Evolutionary conservation across 2,888 invertebrate genomes (phyloP).

Genomic region (Brenthis daphne): DNA sequence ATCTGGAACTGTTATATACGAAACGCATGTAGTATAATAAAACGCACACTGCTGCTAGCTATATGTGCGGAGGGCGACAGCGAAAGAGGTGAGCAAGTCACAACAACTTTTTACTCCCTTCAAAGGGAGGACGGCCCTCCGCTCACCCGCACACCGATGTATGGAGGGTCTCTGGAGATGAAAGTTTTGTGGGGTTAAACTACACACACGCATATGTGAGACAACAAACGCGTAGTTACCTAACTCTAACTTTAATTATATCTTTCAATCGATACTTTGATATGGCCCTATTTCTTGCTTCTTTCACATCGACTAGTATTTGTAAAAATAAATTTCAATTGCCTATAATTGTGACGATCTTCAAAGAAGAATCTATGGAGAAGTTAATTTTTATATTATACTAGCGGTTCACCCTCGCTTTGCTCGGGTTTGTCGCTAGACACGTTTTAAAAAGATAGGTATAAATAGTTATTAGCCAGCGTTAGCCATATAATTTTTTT

Average conservation of each 20-base stretch:
- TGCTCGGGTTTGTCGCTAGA: no score
- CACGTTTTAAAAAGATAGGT: no score
- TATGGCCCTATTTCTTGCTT: slow-evolving; percentile 27
- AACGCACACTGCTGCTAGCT: slow-evolving; percentile 59
- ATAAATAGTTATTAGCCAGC: no score
- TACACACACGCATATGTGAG: slow-evolving; percentile 70
- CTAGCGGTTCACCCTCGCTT: no score
- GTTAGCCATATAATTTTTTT: no score
- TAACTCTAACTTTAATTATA: slow-evolving; percentile 82
- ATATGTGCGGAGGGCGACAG: slow-evolving; percentile 69
- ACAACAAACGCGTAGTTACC: slow-evolving; percentile 78
- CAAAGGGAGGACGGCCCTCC: slow-evolving; percentile 61
- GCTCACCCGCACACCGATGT: slow-evolving; percentile 52
- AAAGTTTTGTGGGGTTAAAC: slow-evolving; percentile 80
- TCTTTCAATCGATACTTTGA: slow-evolving; percentile 78
- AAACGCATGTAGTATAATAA: slow-evolving; percentile 48
- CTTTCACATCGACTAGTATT: not conserved
- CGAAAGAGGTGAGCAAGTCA: slow-evolving; percentile 82
- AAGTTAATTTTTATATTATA: no score
- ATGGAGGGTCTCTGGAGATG: slow-evolving; percentile 73
- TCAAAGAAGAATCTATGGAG: no score
- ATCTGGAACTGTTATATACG: slow-evolving; percentile 17
- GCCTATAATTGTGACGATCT: no score
- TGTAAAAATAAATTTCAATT: not conserved
- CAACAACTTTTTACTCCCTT: slow-evolving; percentile 81